A percentile compares a stretch with the other conserved stretches of the same genome.
phyloP scores from a whole-genome alignment of 2,888 invertebrate genomes.

The Oligia strigilis region DNA sequence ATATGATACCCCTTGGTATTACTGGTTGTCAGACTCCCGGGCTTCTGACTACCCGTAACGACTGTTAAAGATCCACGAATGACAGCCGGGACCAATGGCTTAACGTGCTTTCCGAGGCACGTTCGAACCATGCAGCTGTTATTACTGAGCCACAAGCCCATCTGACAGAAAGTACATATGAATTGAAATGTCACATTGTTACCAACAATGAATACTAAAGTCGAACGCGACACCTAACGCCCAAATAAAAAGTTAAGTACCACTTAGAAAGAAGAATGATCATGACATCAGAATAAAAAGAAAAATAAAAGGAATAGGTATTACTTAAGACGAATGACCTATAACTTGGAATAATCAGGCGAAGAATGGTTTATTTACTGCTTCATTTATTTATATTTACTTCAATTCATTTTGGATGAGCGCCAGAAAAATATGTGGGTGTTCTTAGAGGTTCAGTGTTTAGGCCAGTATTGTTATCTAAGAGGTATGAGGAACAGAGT shows the following conservation, averaged over 20 bases:
- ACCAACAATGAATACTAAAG: conserved; percentile 1
- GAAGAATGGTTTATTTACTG: conserved; percentile 40
- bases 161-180: neutral
- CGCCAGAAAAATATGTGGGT: conserved; percentile 26
- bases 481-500: neutral
- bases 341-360: conserved; percentile 47
- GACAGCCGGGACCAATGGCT: too few species aligned
- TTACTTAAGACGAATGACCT: conserved; percentile 40
- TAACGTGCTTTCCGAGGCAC: too few species aligned
- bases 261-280: conserved; percentile 40
- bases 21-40: too few species aligned
- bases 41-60: too few species aligned
- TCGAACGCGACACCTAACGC: conserved; percentile 3
- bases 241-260: conserved; percentile 40
- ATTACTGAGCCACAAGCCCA: neutral
- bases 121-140: neutral
- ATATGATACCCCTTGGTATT: too few species aligned
- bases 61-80: too few species aligned
- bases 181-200: neutral
- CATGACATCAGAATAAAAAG: conserved; percentile 37
- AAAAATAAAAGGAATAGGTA: conserved; percentile 38
- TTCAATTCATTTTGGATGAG: conserved; percentile 26
- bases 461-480: neutral
- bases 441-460: neutral
- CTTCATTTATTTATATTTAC: conserved; percentile 33